Evolutionary conservation across 2,113 vertebrate genomes (phyloP), one percentile per base, ranked within the genome.

Genomic region (Epinephelus cyanopodus): DNA sequence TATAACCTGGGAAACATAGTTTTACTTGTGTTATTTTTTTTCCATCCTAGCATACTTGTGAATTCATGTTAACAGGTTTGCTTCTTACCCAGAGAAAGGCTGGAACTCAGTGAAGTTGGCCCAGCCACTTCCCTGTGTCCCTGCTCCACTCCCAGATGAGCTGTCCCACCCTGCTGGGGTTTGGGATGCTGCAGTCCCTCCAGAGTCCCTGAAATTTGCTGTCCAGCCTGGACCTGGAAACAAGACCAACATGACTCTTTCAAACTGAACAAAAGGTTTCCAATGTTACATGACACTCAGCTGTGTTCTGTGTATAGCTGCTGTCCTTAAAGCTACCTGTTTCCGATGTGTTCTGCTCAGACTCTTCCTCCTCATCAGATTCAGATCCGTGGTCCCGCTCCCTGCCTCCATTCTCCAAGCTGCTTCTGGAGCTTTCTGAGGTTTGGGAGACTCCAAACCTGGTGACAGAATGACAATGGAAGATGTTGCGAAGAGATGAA

Each of bases 81-180:
- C 29, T 10, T 48, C 94, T 95, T 74, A 99, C 98, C 98, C 96
- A 83, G 96, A 97, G 90, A 98, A 97, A 14, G 97, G 96, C 90
- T 98, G 97, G 89, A 99, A 98, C 93, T 98, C 97, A 0, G 97
- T 95, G 79, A 99, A 99, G 83, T 94, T 97, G 72, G 97, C 97
- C 98, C 97, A 99, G 72, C 96, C 96, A 19, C 96, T 96, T 67
- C 94, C 96, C 79, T 97, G 95, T 0, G 91, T 77, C 10, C 94
- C 52, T 1, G 89, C 54, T 13, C 54, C 60, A 21, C 89, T 77
- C 56, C 84, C 78, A 0, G 81, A 18, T 0, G 94, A 84, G 0
- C 92, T 93, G 6, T 96, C 96, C 97, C 98, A 98, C 6, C 95
- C 94, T 0, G 93, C 92, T 5, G 96, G 95, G 0, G 95, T 95